phyloP scores from a whole-genome alignment of 2,113 vertebrate genomes.

The Platycercus adscitus region DNA sequence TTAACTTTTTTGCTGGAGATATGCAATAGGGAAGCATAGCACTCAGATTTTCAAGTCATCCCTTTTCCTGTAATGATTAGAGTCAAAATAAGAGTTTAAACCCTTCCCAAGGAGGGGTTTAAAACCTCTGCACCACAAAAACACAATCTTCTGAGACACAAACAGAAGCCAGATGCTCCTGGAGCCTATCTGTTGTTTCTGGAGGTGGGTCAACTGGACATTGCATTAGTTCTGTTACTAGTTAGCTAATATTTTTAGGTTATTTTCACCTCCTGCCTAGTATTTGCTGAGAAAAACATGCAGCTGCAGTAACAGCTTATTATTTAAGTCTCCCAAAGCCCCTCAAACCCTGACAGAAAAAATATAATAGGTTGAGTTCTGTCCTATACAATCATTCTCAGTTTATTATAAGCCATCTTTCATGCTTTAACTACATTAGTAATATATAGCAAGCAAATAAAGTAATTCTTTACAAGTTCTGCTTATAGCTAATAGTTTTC shows the following conservation, averaged over 20 bases:
- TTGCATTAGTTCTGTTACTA: background rate
- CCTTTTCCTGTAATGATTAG: background rate
- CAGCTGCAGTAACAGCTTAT: background rate
- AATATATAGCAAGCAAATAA: background rate
- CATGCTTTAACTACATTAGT: background rate
- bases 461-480: background rate
- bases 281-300: background rate
- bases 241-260: background rate
- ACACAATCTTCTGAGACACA: background rate
- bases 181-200: background rate
- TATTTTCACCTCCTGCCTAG: background rate
- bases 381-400: background rate
- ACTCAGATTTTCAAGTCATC: background rate
- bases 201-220: background rate
- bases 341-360: background rate
- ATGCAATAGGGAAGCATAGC: background rate
- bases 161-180: background rate
- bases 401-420: background rate
- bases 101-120: background rate
- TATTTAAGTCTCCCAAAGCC: background rate
- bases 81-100: background rate
- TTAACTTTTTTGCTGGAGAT: slow-evolving; percentile 34
- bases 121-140: background rate
- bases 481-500: background rate
- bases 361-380: background rate